These are phyloP conservation scores for Megaustenia siamemsis DNA, from an alignment of 2,888 invertebrate species.

Conservation along the genomic window DNA sequence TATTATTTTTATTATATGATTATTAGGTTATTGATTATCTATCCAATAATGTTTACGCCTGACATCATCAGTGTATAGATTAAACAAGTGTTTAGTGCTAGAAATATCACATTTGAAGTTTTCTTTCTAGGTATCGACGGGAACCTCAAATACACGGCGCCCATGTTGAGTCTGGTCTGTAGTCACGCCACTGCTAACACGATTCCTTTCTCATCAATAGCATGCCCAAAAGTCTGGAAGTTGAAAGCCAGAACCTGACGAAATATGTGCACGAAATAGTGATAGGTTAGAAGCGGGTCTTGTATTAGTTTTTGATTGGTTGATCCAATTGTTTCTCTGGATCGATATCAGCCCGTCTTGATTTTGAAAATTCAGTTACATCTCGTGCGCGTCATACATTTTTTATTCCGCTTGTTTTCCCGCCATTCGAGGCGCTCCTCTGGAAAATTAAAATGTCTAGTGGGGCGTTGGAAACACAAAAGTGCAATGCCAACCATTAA, in stretches of 20 bases:
- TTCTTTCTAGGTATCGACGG: too few relatives aligned
- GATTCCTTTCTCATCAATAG: neutral
- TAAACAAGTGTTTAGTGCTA: too few relatives aligned
- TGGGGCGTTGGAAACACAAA: conserved; percentile 32
- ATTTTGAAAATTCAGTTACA: conserved; percentile 39
- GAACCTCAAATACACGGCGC: too few relatives aligned
- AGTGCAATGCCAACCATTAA: conserved; percentile 29
- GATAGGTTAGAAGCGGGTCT: conserved; percentile 23
- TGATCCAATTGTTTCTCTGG: conserved; percentile 32
- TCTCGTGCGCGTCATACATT: conserved; percentile 34
- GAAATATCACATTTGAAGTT: too few relatives aligned
- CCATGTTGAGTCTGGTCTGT: too few relatives aligned
- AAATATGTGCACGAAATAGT: conserved; percentile 20
- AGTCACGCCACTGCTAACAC: too few relatives aligned
- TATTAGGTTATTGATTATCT: too few relatives aligned
- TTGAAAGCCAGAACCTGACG: neutral
- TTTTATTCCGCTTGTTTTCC: conserved; percentile 31
- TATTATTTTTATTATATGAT: too few relatives aligned
- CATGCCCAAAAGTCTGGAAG: conserved; percentile 21
- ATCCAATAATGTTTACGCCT: too few relatives aligned
- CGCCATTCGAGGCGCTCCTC: conserved; percentile 24
- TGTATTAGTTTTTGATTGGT: conserved; percentile 47
- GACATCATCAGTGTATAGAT: too few relatives aligned
- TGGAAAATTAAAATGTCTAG: conserved; percentile 46
- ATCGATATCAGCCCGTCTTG: conserved; percentile 30